Evolutionary conservation across 2,888 invertebrate species (phyloP), one percentile per base, ranked within the genome.

Genomic region (Neocrepidodera transversa): DNA sequence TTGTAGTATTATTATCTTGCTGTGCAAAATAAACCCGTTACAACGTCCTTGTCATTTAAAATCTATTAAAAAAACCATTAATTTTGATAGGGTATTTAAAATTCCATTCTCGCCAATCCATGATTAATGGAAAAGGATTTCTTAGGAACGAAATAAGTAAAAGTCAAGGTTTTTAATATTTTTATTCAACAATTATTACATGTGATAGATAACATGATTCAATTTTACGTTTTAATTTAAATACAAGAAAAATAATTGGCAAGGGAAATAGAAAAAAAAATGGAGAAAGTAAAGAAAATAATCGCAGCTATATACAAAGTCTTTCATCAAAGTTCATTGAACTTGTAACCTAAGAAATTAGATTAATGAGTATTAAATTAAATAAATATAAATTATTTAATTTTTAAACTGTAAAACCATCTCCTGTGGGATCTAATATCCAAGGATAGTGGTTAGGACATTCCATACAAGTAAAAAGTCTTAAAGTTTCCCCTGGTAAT

Each of bases 361-460:
- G n/a, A n/a, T n/a, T n/a, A n/a, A n/a, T n/a, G n/a, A n/a, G n/a
- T n/a, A 59, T 23, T 59, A 62, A 57, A 64, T 69, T 65, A 55
- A 64, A 68, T 66, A 68, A 62, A 65, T 72, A 72, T 73, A 74
- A 81, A 82, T 87, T 86, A 23, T 23, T 23, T 23, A 89, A 82
- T 88, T 88, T 82, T 86, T 91, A 35, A 76, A 88, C 90, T 75
- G 87, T 90, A 85, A 93, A 93, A 74, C 94, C 95, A 82, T 95
- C 95, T 74, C 95, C 95, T 75, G 95, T 95, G 65, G 95, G 95
- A 82, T 95, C 95, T 74, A 94, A 83, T 75, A 95, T 89, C 95
- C 95, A 95, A 55, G 95, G 95, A 77, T 95, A 95, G 81, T 95
- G 93, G 78, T 94, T 92, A 62, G 95, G 95, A 79, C 95, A 95